Evolutionary conservation across 2,797 vertebrate genomes (phyloP), one percentile per base, ranked within the genome.

Genomic region (Parauchenoglanis punctatus): DNA sequence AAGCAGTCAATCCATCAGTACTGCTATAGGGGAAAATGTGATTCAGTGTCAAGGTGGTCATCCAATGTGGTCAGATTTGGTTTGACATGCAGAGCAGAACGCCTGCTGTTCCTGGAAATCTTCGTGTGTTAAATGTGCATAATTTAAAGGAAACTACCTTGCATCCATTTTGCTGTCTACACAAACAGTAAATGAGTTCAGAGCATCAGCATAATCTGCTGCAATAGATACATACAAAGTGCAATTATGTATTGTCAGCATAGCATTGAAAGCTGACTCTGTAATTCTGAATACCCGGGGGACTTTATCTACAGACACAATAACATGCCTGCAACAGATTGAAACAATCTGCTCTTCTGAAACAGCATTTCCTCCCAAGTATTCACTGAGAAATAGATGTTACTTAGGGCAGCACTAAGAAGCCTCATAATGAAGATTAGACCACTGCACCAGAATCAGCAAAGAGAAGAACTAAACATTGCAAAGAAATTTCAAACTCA

Each of bases 191-290:
- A 84, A 78, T 28, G 25, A 80, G 54, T 18, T 59, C 20, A 72
- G 67, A 81, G 35, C 25, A 23, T 78, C 82, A 84, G 81, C 68
- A n/a, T 35, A 59, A 72, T 85, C 65, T 73, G 83, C 28, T 75
- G 72, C 67, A 80, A 72, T 61, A 87, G 31, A 77, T 78, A 72
- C 44, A 67, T 49, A 72, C 52, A 49, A 25, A 35, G 44, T 73
- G 20, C 65, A 73, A 63, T 52, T 65, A 84, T 73, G 83, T 54
- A 46, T 10, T 25, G 67, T 85, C 83, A 85, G 83, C 87, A 88
- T 17, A 35, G 54, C 31, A 23, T 10, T 75, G 56, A 61, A 67
- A 54, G 59, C 84, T 63, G 83, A 85, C 58, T 44, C 13, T 56
- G 73, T 40, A 67, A 83, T 54, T 40, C 63, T 52, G 63, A 85